Base-by-base conservation (phyloP, 2,797 vertebrate species). In the Acanthurus leucopareius region DNA sequence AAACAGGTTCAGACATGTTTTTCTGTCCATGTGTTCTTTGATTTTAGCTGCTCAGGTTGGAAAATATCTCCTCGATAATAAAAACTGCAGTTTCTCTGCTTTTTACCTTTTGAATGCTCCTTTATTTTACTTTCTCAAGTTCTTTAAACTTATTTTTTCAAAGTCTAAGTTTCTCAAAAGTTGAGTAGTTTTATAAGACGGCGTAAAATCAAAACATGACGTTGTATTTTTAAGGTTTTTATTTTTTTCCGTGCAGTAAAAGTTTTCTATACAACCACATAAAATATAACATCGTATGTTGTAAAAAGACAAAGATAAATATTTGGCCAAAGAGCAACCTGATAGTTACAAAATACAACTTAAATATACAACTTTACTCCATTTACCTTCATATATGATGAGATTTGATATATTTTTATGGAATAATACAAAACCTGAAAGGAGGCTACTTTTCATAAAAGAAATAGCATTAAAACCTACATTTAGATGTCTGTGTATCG, bases 281-380 rank as follows among this genome's bases (percentile, higher is more conserved):
- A 72, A 32, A 58, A 40, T 16, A 49, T 51, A 38, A 25, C 19
- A 44, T 51, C 20, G 53, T 69, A 83, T 22, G 64, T 63, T 45
- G 16, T 83, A 65, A 57, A 86, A 22, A 49, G 10, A 64, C 7
- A 61, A 44, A 80, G 52, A 84, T 72, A 88, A 84, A 88, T 88
- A 86, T 77, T 69, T 86, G 76, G 76, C 59, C 66, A 58, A 60
- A 59, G 70, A 3, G 15, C 16, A 2, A 4, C 35, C 7, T 11
- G 16, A 52, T 4, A 19, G 45, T 25, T 25, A 25, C 25, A 25
- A 25, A 25, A 25, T 25, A 25, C 25, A 25, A 25, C 25, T 25
- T 25, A 25, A 80, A 79, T 45, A 69, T 56, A 82, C 58, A 80
- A 49, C 44, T 28, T 47, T 60, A 13, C 28, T 80, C 28, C 20